phyloP scores from a whole-genome alignment of 2,888 invertebrate genomes.

The Keiferia lycopersicella region DNA sequence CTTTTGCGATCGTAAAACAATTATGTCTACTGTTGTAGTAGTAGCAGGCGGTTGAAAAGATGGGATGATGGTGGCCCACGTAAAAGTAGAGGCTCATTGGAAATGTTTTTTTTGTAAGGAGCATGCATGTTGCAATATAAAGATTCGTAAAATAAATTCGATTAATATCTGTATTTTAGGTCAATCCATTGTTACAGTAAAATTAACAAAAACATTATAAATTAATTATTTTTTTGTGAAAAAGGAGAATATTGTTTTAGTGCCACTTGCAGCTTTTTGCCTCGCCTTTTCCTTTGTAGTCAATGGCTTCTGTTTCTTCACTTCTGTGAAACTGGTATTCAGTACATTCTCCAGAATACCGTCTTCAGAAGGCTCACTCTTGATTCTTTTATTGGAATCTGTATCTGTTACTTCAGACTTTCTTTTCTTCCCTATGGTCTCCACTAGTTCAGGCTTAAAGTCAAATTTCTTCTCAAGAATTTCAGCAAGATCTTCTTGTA shows the following conservation, averaged over 20 bases:
- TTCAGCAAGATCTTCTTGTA: constrained; percentile 85
- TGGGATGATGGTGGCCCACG: no score
- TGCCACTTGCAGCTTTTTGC: constrained; percentile 89
- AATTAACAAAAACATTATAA: not conserved
- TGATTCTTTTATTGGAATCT: constrained; percentile 64
- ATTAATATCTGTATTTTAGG: no score
- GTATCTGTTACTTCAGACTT: constrained; percentile 72
- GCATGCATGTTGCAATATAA: no score
- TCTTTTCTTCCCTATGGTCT: constrained; percentile 74
- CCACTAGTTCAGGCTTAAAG: constrained; percentile 82
- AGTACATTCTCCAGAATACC: constrained; percentile 53
- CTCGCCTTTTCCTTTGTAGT: constrained; percentile 88
- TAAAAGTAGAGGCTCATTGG: no score
- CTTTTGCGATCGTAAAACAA: no score
- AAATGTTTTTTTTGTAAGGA: no score
- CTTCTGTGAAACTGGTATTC: constrained; percentile 56
- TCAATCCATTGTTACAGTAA: not conserved
- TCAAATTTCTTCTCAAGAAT: constrained; percentile 84
- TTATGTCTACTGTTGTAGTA: no score
- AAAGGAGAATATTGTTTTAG: constrained; percentile 90
- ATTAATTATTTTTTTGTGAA: constrained; percentile 83
- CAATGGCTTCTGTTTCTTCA: constrained; percentile 76
- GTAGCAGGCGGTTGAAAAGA: no score
- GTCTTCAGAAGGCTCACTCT: constrained; percentile 56
- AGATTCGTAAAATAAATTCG: not conserved